Evolutionary conservation across 2,888 invertebrate genomes (phyloP), one percentile per base, ranked within the genome.

Genomic region (Litoditis marina): DNA sequence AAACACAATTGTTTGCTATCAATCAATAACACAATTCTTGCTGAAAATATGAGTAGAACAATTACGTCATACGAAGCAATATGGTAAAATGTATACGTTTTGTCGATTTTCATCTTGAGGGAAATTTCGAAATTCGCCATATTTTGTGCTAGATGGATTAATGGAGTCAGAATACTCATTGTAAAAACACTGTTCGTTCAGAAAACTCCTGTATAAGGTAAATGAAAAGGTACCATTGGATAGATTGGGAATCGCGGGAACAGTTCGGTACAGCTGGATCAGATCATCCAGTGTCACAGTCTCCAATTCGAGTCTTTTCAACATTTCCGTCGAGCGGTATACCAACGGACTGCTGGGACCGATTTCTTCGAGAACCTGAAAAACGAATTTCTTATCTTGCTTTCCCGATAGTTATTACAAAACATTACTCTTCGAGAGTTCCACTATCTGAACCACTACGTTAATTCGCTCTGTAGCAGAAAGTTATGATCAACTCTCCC

Each of bases 251-350:
- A 75, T 22, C 1, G 66, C 64, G n/a, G 81, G 77, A 28, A 72
- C 72, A 32, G 78, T 74, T 55, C 82, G 80, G 25, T 83, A 83
- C 8, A 85, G 74, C 50, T 82, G 78, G 13, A 85, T 72, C 50
- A 87, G 74, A 54, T 81, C 80, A 51, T 86, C 85, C 28, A 87
- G 71, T 30, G 86, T 83, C 2, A 82, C 79, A 19, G 84, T 84
- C 70, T 86, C 86, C 62, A 83, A 81, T 74, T 85, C 84, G 44
- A 87, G 76, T 58, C 84, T 84, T 55, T 84, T 84, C 60, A 86
- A 72, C 32, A 86, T 83, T 71, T 85, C 84, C 13, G 84, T 84
- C 73, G 86, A 85, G 53, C 84, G 81, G 73, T 84, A 85, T 63
- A 85, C 85, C 62, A 86, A 78, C 2, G 86, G 86, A 36, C 86